These are phyloP conservation scores for Drosophila mettleri DNA, from an alignment of 2,888 invertebrate species.

Conservation along the genomic window DNA sequence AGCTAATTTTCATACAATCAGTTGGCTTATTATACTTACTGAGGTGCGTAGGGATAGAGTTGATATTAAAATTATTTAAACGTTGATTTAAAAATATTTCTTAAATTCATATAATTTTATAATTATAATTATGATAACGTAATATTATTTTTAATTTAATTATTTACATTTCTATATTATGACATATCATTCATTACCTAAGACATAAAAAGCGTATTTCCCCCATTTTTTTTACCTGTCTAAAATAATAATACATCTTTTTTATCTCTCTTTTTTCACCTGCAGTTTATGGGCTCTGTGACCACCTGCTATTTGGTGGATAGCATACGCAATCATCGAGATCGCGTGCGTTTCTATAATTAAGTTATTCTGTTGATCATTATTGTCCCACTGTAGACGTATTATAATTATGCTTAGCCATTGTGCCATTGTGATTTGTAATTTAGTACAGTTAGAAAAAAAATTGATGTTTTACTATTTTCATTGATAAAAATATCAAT, in stretches of 20 bases:
- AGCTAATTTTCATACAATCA: conserved; percentile 71
- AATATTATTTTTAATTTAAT: background rate
- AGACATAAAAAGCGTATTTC: background rate
- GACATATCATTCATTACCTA: too few relatives aligned
- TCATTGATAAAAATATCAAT: conserved; percentile 68
- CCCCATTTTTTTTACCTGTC: background rate
- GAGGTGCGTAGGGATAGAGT: conserved; percentile 60
- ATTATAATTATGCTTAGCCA: conserved; percentile 48
- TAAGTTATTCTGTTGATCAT: conserved; percentile 48
- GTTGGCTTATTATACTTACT: conserved; percentile 73
- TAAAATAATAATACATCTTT: conserved; percentile 4
- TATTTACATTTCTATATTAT: too few relatives aligned
- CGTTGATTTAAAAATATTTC: too few relatives aligned
- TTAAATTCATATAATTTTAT: too few relatives aligned
- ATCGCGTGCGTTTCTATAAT: conserved; percentile 81
- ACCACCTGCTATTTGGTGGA: conserved; percentile 77
- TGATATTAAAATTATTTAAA: too few relatives aligned
- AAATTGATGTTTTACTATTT: conserved; percentile 13
- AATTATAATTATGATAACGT: too few relatives aligned
- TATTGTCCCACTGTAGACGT: conserved; percentile 19
- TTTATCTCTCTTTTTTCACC: conserved; percentile 5
- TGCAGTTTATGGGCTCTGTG: conserved; percentile 78
- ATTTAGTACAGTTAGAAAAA: conserved; percentile 42
- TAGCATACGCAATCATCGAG: conserved; percentile 79
- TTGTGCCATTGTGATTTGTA: conserved; percentile 67